Base-by-base conservation (phyloP, 2,113 vertebrate genomes). In the Mixornis gularis region DNA sequence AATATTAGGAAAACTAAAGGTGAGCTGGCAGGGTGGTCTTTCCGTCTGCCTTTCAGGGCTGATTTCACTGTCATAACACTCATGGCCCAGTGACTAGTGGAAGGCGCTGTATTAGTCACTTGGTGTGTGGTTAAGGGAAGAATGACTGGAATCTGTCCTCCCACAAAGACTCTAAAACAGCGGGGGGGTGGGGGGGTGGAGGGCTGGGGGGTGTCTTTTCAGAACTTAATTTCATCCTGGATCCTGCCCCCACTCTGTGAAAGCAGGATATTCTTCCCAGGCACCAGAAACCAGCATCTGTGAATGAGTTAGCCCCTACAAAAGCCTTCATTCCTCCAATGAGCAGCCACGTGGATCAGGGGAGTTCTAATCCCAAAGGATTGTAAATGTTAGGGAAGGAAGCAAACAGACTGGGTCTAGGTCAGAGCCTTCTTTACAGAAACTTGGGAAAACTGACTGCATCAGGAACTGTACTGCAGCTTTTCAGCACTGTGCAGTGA, bases 91-190 rank as follows among this genome's bases (percentile, higher is more conserved):
- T 55, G 92, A 95, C 93, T 95, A 95, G 95, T 91, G 95, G 94
- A 92, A 97, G 86, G 48, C 72, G 3, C 94, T 92, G 85, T 95
- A 97, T 97, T 97, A 98, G 97, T 98, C 98, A 97, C 95, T 97
- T 96, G 97, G 93, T 97, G 95, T 96, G 96, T 82, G 97, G 97
- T 96, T 97, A 96, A 93, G 89, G 80, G 94, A 98, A 97, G 97
- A 97, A 98, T 98, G 97, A 97, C 95, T 97, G 97, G 98, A 98
- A 98, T 98, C 95, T 91, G 72, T 96, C 96, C 96, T 97, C 97
- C 96, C 96, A 97, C 96, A 96, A 96, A 97, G 96, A 85, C 95
- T 95, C 92, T 95, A 91, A 96, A 98, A 87, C 96, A 96, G 96
- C 91, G 59, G 93, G 93, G 68, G 66, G 73, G 3, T 12, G 20